A percentile compares a stretch with the other conserved stretches of the same genome.
Conservation (phyloP, 2,797 vertebrate species). For the Sebastes aleutianus region DNA sequence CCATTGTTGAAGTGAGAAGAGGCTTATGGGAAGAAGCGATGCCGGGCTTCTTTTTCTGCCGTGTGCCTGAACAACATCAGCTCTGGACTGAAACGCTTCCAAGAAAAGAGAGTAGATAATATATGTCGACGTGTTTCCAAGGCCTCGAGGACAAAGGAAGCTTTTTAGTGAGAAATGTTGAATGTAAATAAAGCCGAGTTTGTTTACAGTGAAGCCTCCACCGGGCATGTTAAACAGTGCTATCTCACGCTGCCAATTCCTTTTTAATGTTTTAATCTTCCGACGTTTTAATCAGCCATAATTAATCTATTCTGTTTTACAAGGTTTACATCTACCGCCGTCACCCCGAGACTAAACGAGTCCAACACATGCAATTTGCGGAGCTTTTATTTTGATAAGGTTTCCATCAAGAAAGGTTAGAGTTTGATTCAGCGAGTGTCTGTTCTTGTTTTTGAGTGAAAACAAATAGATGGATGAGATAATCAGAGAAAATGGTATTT, state of each 20-base stretch:
- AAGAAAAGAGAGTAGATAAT: neutral
- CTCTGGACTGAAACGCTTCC: neutral
- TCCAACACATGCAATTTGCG: neutral
- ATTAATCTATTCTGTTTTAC: constrained; percentile 36
- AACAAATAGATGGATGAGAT: neutral
- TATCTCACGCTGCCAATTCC: constrained; percentile 13
- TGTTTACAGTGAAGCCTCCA: constrained; percentile 24
- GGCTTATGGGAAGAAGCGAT: neutral
- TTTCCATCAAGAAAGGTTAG: constrained; percentile 3
- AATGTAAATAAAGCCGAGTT: constrained; percentile 6
- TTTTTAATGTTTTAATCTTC: constrained; percentile 31
- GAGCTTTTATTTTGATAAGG: constrained; percentile 11
- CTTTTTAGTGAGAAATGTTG: neutral
- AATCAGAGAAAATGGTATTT: neutral
- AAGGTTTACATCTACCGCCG: neutral
- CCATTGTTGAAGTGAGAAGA: constrained; percentile 21
- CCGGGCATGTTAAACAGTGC: neutral
- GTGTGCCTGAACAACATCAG: neutral
- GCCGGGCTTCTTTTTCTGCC: neutral
- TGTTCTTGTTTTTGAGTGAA: neutral
- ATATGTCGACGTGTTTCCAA: neutral
- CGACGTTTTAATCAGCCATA: constrained; percentile 22
- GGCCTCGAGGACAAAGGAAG: neutral
- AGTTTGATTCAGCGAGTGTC: neutral
- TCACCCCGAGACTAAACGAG: neutral